Evolutionary conservation across 2,888 invertebrate species (phyloP).

Genomic region (Bugulina stolonifera): DNA sequence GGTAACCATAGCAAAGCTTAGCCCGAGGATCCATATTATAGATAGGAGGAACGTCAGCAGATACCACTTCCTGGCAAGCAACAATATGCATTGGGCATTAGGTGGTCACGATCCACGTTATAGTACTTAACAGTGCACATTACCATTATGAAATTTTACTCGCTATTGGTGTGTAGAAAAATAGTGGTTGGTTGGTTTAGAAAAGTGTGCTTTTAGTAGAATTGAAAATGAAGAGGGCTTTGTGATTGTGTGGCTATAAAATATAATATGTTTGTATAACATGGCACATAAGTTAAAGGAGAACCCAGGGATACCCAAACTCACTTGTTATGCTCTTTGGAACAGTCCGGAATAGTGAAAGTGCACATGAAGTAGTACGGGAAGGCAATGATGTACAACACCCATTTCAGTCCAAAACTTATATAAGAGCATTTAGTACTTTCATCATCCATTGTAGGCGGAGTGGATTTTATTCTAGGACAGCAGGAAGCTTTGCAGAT

Average conservation of each 20-base stretch:
- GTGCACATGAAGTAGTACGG: slow-evolving; percentile 33
- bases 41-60: slow-evolving; percentile 32
- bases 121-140: no score
- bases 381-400: slow-evolving; percentile 32
- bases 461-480: slow-evolving; percentile 30
- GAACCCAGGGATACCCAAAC: no score
- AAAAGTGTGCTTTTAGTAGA: no score
- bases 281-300: no score
- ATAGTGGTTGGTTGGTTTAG: no score
- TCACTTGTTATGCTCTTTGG: slow-evolving; percentile 31
- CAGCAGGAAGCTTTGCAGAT: slow-evolving; percentile 32
- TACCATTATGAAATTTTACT: no score
- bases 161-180: no score
- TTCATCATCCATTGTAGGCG: slow-evolving; percentile 27
- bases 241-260: no score
- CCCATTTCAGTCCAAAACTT: slow-evolving; percentile 31
- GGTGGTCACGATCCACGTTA: no score
- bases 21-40: slow-evolving; percentile 33
- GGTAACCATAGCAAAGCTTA: slow-evolving; percentile 34
- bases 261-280: no score
- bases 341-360: slow-evolving; percentile 34
- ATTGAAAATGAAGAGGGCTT: no score
- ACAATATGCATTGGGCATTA: no score
- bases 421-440: slow-evolving; percentile 28
- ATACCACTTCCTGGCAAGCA: slow-evolving; percentile 32